A percentile compares a stretch with the other conserved stretches of the same genome.
phyloP scores from a whole-genome alignment of 2,797 vertebrate species.

The Smutsia temminckii region DNA sequence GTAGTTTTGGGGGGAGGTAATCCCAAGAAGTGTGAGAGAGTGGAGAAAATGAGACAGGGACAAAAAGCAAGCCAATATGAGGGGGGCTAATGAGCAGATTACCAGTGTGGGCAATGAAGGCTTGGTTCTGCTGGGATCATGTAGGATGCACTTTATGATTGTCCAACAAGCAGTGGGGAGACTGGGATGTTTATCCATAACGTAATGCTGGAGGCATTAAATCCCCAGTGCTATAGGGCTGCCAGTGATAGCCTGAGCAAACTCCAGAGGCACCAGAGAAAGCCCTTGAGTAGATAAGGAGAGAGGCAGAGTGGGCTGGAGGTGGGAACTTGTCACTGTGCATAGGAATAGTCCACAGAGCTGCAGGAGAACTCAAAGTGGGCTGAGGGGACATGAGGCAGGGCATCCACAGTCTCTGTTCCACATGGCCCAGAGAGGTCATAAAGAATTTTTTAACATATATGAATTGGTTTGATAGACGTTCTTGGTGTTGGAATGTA shows the following conservation, averaged over 20 bases:
- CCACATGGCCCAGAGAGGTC: neutral
- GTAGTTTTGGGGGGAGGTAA: neutral
- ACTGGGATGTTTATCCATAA: neutral
- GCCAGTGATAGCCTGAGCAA: neutral
- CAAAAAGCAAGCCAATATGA: neutral
- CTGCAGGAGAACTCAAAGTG: neutral
- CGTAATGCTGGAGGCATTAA: neutral
- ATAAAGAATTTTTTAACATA: neutral
- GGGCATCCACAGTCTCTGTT: neutral
- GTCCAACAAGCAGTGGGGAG: neutral
- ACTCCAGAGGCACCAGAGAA: neutral
- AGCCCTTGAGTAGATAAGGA: neutral
- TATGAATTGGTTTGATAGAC: slow-evolving; percentile 1
- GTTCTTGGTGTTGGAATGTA: slow-evolving; percentile 32
- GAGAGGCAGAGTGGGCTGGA: neutral
- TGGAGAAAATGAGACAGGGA: neutral
- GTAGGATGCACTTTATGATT: neutral
- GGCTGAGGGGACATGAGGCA: neutral
- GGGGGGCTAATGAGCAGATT: neutral
- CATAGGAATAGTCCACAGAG: neutral
- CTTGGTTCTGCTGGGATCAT: neutral
- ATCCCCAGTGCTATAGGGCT: neutral
- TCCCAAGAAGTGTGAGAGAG: neutral
- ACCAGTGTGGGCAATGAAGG: neutral
- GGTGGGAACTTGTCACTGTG: neutral